Evolutionary conservation across 92 coral and sea anemone genomes (phyloP).

Genomic region (Paramuricea clavata): DNA sequence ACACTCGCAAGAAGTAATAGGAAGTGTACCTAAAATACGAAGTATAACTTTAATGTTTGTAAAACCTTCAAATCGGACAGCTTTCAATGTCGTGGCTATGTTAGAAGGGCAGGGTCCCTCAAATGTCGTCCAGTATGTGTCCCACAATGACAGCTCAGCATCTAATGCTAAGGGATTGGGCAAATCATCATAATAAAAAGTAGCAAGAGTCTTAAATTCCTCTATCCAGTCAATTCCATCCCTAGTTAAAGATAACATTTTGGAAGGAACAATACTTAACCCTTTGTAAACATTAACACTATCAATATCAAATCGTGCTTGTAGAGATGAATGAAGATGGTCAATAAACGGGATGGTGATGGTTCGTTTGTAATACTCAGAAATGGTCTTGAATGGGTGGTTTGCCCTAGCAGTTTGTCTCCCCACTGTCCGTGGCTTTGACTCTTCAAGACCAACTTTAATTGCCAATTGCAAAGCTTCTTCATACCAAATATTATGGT

Average conservation of each 20-base stretch:
- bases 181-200: constrained; percentile 4
- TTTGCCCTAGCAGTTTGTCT: background rate
- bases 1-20: background rate
- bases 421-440: background rate
- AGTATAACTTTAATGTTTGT: background rate
- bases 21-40: too few species aligned
- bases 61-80: background rate
- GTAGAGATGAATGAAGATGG: too few species aligned
- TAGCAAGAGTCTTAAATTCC: background rate
- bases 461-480: background rate
- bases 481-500: background rate
- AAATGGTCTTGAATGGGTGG: too few species aligned
- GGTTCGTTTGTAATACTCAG: too few species aligned
- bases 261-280: too few species aligned
- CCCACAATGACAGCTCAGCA: constrained; percentile 8
- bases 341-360: too few species aligned
- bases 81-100: background rate
- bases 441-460: background rate
- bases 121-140: background rate
- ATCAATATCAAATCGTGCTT: too few species aligned
- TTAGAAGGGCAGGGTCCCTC: background rate
- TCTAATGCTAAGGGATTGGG: constrained; percentile 9
- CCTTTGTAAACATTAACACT: too few species aligned
- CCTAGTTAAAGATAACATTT: too few species aligned
- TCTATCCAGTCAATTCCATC: background rate